Conservation (phyloP, 2,888 invertebrate genomes). For the Halictus ligatus region DNA sequence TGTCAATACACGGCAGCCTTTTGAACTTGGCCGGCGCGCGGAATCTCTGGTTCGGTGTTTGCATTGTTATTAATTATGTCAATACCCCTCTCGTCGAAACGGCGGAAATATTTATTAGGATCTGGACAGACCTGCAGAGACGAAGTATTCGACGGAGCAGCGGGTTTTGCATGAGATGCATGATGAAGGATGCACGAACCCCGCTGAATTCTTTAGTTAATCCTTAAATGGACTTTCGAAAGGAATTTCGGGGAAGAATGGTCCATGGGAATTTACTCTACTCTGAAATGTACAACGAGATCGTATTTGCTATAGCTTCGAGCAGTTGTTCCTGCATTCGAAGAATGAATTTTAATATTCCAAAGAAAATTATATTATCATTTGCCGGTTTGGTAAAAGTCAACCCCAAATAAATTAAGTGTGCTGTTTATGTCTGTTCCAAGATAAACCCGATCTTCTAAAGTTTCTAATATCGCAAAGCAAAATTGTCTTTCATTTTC, state of each 20-base stretch:
- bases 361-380: no score
- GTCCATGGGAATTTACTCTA: not conserved
- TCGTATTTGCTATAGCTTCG: no score
- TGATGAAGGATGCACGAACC: not conserved
- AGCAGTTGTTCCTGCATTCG: no score
- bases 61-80: constrained; percentile 16
- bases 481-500: no score
- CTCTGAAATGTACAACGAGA: not conserved
- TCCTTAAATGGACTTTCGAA: not conserved
- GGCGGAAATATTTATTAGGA: not conserved
- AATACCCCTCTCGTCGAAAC: not conserved
- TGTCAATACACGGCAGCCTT: constrained; percentile 23
- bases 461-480: no score
- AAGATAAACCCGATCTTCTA: no score
- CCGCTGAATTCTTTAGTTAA: not conserved
- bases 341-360: no score
- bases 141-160: not conserved
- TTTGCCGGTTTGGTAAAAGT: no score
- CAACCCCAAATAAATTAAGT: no score
- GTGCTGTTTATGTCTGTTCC: no score
- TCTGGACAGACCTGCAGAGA: not conserved
- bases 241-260: not conserved
- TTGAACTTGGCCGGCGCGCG: constrained; percentile 27
- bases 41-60: not conserved
- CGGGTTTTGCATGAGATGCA: not conserved